phyloP scores from a whole-genome alignment of 2,888 invertebrate genomes.

The Nematopogon swammerdamellus region DNA sequence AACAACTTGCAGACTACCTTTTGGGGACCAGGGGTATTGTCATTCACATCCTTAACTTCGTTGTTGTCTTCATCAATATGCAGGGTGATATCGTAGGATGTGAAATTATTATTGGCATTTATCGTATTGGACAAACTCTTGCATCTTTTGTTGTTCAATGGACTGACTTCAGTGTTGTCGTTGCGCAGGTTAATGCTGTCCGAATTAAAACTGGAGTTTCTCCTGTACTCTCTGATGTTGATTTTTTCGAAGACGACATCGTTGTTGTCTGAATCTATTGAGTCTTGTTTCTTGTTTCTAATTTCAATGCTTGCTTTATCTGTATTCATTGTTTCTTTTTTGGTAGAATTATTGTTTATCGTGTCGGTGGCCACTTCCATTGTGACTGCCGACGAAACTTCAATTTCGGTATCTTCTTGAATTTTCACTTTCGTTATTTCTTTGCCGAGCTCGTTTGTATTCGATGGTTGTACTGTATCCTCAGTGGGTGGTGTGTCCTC shows the following conservation, averaged over 20 bases:
- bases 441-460: neutral
- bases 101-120: conserved; percentile 20
- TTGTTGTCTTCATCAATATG: conserved; percentile 15
- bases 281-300: neutral
- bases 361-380: neutral
- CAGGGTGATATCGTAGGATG: conserved; percentile 35
- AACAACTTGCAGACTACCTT: conserved; percentile 44
- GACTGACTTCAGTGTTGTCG: conserved; percentile 41
- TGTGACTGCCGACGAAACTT: conserved; percentile 4
- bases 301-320: neutral
- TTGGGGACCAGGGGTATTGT: conserved; percentile 22
- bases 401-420: conserved; percentile 9
- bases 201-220: conserved; percentile 46
- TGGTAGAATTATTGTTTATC: neutral
- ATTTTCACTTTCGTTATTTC: conserved; percentile 1
- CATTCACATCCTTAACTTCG: conserved; percentile 8
- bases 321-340: neutral
- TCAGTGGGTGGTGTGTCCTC: conserved; percentile 18
- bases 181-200: conserved; percentile 40
- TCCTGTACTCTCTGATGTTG: conserved; percentile 37
- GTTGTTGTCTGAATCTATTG: conserved; percentile 24
- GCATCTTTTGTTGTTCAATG: conserved; percentile 36
- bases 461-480: neutral
- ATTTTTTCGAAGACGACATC: conserved; percentile 36
- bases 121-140: conserved; percentile 39